Percentiles rank a stretch among this genome's conserved stretches.
Evolutionary conservation across 1,140 invertebrate species (phyloP).

Genomic region (Geopemphigus sp.): DNA sequence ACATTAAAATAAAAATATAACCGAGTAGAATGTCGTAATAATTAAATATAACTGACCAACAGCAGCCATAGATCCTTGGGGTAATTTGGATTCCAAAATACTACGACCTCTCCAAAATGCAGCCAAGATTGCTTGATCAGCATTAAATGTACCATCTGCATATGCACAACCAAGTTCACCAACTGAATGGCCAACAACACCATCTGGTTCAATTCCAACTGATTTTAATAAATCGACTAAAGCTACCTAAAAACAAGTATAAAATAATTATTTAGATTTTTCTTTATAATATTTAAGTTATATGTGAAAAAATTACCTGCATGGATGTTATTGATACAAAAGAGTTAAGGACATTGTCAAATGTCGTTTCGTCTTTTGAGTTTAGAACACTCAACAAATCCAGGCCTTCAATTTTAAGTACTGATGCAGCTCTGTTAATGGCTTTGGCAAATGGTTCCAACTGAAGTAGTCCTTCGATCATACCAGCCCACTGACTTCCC

Average conservation of each 20-base stretch:
- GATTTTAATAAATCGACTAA: constrained; percentile 79
- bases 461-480: constrained; percentile 80
- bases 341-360: constrained; percentile 80
- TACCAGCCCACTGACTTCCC: constrained; percentile 94
- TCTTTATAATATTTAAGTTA: background rate
- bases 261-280: background rate
- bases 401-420: constrained; percentile 72
- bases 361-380: constrained; percentile 70
- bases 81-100: constrained; percentile 75
- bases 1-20: background rate
- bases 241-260: constrained; percentile 64
- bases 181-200: constrained; percentile 93
- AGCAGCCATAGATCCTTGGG: constrained; percentile 58
- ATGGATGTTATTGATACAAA: constrained; percentile 93
- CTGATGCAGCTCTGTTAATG: constrained; percentile 72
- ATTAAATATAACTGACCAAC: constrained; percentile 58
- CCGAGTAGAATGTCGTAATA: background rate
- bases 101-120: constrained; percentile 89
- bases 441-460: constrained; percentile 77
- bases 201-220: constrained; percentile 81
- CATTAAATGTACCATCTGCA: constrained; percentile 89
- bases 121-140: constrained; percentile 86
- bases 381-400: constrained; percentile 80
- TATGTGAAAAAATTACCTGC: constrained; percentile 62
- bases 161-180: constrained; percentile 95